These are phyloP conservation scores for Laupala kohalensis DNA, from an alignment of 1,140 invertebrate species.

Conservation along the genomic window DNA sequence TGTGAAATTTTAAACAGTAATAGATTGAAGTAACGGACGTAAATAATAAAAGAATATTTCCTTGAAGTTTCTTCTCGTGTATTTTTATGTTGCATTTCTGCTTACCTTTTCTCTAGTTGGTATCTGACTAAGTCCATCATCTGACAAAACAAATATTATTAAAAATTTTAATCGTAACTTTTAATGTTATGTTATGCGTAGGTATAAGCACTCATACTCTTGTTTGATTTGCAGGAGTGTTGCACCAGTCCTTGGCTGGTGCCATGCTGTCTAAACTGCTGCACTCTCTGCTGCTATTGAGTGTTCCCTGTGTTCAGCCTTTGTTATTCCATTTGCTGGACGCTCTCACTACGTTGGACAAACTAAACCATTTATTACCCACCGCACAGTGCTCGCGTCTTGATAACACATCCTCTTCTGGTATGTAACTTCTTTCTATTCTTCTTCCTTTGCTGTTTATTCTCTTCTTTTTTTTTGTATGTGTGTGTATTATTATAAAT, in stretches of 20 bases:
- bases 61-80: too few species aligned
- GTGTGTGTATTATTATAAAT: not conserved
- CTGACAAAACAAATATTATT: not conserved
- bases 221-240: conserved; percentile 26
- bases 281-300: conserved; percentile 40
- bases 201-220: too few species aligned
- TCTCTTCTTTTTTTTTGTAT: not conserved
- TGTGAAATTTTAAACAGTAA: too few species aligned
- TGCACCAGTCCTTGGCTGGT: conserved; percentile 37
- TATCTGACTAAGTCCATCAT: too few species aligned
- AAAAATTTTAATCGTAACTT: not conserved
- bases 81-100: too few species aligned
- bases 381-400: conserved; percentile 9
- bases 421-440: not conserved
- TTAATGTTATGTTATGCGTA: too few species aligned
- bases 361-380: conserved; percentile 38
- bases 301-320: conserved; percentile 27
- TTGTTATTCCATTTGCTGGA: conserved; percentile 34
- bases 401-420: conserved; percentile 7
- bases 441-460: not conserved
- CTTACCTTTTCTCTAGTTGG: too few species aligned
- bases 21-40: too few species aligned
- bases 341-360: conserved; percentile 37
- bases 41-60: too few species aligned
- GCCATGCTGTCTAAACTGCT: conserved; percentile 42